Conservation (phyloP, 2,113 vertebrate genomes). For the Sylvietta virens region DNA sequence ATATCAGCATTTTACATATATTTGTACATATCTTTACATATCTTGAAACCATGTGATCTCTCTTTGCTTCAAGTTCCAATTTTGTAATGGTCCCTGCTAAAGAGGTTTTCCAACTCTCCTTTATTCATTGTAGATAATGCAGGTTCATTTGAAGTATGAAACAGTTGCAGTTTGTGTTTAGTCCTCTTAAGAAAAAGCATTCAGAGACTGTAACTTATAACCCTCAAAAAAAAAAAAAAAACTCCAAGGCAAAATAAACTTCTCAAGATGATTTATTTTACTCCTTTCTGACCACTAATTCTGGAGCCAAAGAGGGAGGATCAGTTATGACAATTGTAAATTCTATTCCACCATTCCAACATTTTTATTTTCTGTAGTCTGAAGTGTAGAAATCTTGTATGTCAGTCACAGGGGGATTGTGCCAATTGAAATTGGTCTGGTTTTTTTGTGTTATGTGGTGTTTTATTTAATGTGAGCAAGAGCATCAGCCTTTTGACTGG, state of each 20-base stretch:
- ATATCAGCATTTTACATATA: not conserved
- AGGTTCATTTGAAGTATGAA: not conserved
- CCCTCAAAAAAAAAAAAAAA: accelerated
- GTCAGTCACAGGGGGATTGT: not conserved
- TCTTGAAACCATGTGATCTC: not conserved
- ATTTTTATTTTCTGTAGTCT: not conserved
- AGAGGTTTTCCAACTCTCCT: not conserved
- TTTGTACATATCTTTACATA: not conserved
- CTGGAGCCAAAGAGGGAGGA: not conserved
- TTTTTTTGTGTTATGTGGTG: not conserved
- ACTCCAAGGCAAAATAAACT: not conserved
- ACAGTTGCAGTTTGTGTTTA: not conserved
- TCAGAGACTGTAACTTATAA: not conserved
- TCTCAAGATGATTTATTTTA: not conserved
- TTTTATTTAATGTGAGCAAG: not conserved
- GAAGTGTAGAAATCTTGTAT: not conserved
- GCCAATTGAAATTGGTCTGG: not conserved
- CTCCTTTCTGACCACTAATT: not conserved
- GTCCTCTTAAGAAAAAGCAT: not conserved
- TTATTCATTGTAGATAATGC: not conserved
- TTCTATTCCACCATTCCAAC: not conserved
- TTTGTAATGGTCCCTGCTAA: not conserved
- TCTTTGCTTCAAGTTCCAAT: not conserved
- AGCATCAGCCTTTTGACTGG: not conserved
- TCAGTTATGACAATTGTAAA: not conserved